Evolutionary conservation across 2,113 vertebrate genomes (phyloP).

Genomic region (Sula dactylatra): DNA sequence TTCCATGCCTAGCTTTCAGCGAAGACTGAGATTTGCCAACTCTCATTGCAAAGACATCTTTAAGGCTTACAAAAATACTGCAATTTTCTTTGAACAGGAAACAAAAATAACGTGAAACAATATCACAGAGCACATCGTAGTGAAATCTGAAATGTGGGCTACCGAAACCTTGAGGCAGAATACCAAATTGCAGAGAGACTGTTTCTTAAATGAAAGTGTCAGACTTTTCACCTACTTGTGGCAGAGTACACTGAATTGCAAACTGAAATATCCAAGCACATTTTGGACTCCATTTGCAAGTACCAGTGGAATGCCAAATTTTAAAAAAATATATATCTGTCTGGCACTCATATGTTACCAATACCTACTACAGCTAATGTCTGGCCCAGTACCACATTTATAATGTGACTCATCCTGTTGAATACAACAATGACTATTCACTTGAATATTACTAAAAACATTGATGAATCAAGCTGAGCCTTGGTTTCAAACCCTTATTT

Average conservation of each 20-base stretch:
- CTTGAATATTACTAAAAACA: neutral
- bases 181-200: neutral
- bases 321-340: neutral
- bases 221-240: neutral
- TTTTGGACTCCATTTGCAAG: neutral
- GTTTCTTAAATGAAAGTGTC: neutral
- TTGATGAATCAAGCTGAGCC: neutral
- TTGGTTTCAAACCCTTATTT: neutral
- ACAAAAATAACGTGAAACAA: constrained; percentile 18
- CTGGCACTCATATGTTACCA: neutral
- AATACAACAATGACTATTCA: neutral
- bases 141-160: neutral
- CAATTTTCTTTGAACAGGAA: neutral
- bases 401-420: neutral
- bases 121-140: neutral
- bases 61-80: neutral
- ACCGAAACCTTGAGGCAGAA: neutral
- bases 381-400: neutral
- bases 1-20: neutral
- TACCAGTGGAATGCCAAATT: neutral
- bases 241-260: neutral
- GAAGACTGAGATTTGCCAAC: neutral
- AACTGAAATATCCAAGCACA: neutral
- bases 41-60: neutral
- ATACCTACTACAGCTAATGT: neutral